These are phyloP conservation scores for Zygothrica quintamaculata DNA, from an alignment of 2,888 invertebrate species.

Conservation along the genomic window DNA sequence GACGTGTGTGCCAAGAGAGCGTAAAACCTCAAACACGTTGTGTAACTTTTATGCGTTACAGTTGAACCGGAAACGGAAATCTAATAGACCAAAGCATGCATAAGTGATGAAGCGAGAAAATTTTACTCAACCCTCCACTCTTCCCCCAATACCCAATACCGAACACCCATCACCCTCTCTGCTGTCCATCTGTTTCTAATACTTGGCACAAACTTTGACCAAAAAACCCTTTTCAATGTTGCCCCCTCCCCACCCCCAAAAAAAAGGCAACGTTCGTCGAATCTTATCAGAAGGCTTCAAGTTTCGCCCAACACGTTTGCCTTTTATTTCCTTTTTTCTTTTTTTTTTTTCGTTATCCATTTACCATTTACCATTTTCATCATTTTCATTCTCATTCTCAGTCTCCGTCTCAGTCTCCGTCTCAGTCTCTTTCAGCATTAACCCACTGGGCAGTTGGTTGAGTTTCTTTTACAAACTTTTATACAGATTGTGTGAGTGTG, in stretches of 20 bases:
- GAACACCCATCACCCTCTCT: too few species aligned
- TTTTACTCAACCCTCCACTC: constrained; percentile 25
- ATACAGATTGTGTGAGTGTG: too few species aligned
- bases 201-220: constrained; percentile 3
- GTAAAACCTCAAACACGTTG: constrained; percentile 78
- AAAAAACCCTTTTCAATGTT: constrained; percentile 62
- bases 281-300: constrained; percentile 72
- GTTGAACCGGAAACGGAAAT: constrained; percentile 80
- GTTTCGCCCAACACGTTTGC: constrained; percentile 57
- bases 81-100: constrained; percentile 79
- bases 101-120: constrained; percentile 78
- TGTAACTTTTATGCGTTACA: constrained; percentile 67
- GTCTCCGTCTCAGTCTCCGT: constrained; percentile 33
- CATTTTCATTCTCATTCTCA: constrained; percentile 44
- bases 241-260: too few species aligned
- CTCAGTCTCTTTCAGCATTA: constrained; percentile 34
- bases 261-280: constrained; percentile 49
- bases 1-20: constrained; percentile 73
- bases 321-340: constrained; percentile 35
- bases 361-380: constrained; percentile 22
- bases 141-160: neutral
- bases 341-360: constrained; percentile 3
- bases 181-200: too few species aligned
- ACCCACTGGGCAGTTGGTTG: constrained; percentile 12
- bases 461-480: constrained; percentile 54